These are phyloP conservation scores for Aptenodytes patagonicus DNA, from an alignment of 2,113 vertebrate species.

Conservation along the genomic window DNA sequence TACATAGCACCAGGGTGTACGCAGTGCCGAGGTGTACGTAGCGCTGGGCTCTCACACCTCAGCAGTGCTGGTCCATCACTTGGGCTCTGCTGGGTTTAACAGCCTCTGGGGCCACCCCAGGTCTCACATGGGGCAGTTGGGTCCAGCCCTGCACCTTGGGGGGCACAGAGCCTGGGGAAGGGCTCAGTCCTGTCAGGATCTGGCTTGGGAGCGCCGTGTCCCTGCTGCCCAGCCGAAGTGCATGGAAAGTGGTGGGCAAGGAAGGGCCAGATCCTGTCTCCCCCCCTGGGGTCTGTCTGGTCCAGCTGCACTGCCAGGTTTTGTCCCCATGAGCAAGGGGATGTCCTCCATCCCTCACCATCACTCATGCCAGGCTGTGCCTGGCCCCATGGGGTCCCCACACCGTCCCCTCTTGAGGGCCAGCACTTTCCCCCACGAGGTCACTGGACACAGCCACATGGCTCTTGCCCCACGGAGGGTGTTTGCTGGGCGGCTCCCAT, in stretches of 20 bases:
- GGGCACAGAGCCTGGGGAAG: background rate
- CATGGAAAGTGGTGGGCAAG: background rate
- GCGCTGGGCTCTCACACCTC: background rate
- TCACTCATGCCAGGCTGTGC: fast-evolving
- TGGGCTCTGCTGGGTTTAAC: background rate
- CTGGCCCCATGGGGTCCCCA: too few relatives aligned
- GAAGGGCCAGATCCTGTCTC: background rate
- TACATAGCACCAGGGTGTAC: fast-evolving
- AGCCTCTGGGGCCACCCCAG: background rate
- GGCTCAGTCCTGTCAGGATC: too few relatives aligned
- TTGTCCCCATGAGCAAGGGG: background rate
- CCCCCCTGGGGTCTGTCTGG: fast-evolving
- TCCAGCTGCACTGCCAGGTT: background rate
- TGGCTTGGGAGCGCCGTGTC: fast-evolving
- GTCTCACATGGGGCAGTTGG: too few relatives aligned
- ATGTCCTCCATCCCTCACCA: fast-evolving
- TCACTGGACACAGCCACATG: background rate
- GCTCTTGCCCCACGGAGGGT: background rate
- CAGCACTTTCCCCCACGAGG: background rate
- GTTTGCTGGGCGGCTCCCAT: background rate
- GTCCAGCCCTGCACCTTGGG: background rate
- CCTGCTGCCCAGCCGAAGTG: background rate
- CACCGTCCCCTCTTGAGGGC: fast-evolving
- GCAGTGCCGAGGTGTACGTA: fast-evolving
- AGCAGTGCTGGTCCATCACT: fast-evolving